Evolutionary conservation across 2,797 vertebrate genomes (phyloP).

Genomic region (Malacoctenus gilli): DNA sequence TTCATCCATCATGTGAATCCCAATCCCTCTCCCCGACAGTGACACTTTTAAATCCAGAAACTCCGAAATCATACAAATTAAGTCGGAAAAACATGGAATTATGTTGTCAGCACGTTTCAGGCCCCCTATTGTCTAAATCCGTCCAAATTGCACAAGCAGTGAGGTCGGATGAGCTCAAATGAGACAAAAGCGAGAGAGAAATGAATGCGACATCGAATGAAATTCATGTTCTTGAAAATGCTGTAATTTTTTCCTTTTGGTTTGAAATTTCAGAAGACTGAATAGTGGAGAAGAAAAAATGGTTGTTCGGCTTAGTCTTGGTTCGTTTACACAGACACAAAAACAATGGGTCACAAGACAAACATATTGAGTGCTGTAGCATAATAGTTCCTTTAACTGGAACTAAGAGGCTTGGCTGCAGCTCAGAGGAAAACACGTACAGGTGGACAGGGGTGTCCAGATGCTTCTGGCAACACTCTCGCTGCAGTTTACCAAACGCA

Average conservation of each 20-base stretch:
- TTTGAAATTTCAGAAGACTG: background rate
- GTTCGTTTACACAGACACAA: background rate
- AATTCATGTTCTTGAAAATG: background rate
- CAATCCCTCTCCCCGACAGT: too few species aligned
- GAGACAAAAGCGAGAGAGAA: background rate
- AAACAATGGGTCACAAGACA: background rate
- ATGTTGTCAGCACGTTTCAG: background rate
- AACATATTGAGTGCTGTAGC: background rate
- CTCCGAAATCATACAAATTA: too few species aligned
- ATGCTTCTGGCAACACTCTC: background rate
- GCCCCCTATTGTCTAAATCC: background rate
- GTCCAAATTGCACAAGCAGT: background rate
- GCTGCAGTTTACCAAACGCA: constrained; percentile 16
- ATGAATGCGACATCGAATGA: background rate
- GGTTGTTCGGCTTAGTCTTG: background rate
- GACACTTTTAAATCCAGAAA: too few species aligned
- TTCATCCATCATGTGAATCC: too few species aligned
- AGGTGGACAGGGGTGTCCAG: background rate
- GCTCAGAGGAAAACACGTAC: constrained; percentile 1
- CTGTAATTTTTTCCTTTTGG: background rate
- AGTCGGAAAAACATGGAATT: background rate
- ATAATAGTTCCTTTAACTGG: background rate
- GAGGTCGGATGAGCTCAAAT: background rate
- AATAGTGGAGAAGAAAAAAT: background rate
- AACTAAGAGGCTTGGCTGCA: background rate